A percentile compares a stretch with the other conserved stretches of the same genome.
Conservation (phyloP, 2,113 vertebrate species). For the Dromiciops gliroides region DNA sequence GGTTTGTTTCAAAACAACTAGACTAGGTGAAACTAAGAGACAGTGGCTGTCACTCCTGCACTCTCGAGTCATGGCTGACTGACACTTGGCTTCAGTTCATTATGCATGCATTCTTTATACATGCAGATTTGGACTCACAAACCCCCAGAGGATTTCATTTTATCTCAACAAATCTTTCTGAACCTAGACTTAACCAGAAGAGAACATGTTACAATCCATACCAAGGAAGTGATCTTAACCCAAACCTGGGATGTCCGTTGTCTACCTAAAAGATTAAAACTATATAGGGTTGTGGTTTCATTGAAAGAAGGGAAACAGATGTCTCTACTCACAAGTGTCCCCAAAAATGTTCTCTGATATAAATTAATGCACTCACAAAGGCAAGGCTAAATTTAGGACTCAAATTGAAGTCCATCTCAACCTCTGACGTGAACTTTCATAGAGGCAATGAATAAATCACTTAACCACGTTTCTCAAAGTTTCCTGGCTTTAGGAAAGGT, state of each 20-base stretch:
- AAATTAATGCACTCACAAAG: conserved; percentile 38
- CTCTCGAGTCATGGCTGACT: neutral
- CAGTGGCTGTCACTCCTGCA: neutral
- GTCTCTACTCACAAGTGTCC: neutral
- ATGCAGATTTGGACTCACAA: conserved; percentile 46
- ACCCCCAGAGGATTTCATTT: conserved; percentile 44
- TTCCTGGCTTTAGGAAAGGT: conserved; percentile 12
- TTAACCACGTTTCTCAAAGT: conserved; percentile 34
- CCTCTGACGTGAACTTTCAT: conserved; percentile 41
- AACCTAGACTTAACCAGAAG: conserved; percentile 45
- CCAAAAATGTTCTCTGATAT: conserved; percentile 25
- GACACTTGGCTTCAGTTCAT: conserved; percentile 45
- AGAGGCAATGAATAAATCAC: conserved; percentile 34
- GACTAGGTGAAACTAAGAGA: neutral
- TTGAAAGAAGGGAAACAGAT: neutral
- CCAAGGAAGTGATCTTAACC: neutral
- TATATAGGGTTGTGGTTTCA: neutral
- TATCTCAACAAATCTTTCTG: conserved; percentile 19
- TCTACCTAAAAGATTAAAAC: conserved; percentile 21
- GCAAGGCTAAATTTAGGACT: conserved; percentile 39
- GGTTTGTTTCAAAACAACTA: neutral
- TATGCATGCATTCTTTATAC: conserved; percentile 12
- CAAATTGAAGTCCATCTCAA: neutral
- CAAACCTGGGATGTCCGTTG: conserved; percentile 7
- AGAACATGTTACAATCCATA: conserved; percentile 1